Percentiles rank a stretch among this genome's conserved stretches.
phyloP scores from a whole-genome alignment of 2,113 vertebrate species.

The Azemiops feae region DNA sequence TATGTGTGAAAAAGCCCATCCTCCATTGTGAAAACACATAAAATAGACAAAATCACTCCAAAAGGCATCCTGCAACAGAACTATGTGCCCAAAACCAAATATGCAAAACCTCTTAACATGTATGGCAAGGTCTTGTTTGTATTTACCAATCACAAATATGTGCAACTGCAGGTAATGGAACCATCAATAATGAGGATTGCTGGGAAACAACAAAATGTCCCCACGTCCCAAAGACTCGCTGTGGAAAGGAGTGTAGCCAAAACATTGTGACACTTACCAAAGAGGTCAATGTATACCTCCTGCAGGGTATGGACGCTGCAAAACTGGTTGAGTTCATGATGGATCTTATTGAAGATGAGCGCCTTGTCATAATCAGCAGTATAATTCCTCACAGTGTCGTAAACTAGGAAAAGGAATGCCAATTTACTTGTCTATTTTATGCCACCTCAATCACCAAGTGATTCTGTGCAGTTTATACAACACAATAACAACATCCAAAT shows the following conservation, averaged over 20 bases:
- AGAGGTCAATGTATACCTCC: slow-evolving; percentile 97
- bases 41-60: background rate
- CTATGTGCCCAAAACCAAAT: background rate
- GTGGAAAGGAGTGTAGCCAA: background rate
- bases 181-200: background rate
- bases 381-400: slow-evolving; percentile 94
- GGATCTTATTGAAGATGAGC: slow-evolving; percentile 98
- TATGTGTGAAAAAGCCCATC: background rate
- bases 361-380: slow-evolving; percentile 97
- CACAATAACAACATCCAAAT: background rate
- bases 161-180: background rate
- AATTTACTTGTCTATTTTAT: background rate
- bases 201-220: background rate
- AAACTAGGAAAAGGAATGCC: slow-evolving; percentile 71
- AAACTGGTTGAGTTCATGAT: slow-evolving; percentile 99
- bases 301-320: slow-evolving; percentile 95
- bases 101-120: background rate
- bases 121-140: background rate
- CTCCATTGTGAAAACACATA: background rate
- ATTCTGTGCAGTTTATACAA: background rate
- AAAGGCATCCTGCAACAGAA: background rate
- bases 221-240: background rate
- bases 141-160: background rate
- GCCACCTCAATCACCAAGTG: background rate
- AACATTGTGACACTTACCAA: slow-evolving; percentile 75